Evolutionary conservation across 2,797 vertebrate species (phyloP).

Genomic region (Myotis daubentonii): DNA sequence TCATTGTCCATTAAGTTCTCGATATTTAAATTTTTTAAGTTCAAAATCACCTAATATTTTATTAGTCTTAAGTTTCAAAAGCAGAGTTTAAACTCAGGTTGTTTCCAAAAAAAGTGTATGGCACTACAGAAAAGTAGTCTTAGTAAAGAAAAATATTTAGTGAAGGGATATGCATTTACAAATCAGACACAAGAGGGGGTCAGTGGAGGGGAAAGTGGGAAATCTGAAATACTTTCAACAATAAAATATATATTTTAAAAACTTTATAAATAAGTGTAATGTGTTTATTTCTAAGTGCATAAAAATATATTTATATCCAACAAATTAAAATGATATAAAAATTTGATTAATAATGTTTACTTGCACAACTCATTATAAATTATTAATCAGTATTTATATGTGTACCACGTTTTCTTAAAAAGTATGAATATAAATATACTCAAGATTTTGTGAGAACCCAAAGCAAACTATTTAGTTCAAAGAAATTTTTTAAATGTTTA

Average conservation of each 20-base stretch:
- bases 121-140: not conserved
- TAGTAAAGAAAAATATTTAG: not conserved
- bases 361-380: constrained; percentile 11
- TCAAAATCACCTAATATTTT: constrained; percentile 29
- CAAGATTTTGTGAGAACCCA: constrained; percentile 7
- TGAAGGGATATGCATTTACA: not conserved
- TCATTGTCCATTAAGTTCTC: not conserved
- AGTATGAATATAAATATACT: not conserved
- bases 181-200: not conserved
- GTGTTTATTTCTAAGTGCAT: constrained; percentile 29
- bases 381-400: constrained; percentile 38
- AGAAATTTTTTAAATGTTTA: not conserved
- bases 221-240: no score
- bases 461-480: constrained; percentile 37
- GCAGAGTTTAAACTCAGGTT: not conserved
- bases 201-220: no score
- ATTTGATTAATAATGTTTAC: not conserved
- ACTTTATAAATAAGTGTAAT: not conserved
- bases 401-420: constrained; percentile 43
- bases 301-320: constrained; percentile 16
- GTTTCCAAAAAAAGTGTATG: not conserved
- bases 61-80: constrained; percentile 21
- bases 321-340: not conserved
- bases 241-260: not conserved
- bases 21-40: constrained; percentile 8